Conservation (phyloP, 2,888 invertebrate genomes). For the Carabus problematicus region DNA sequence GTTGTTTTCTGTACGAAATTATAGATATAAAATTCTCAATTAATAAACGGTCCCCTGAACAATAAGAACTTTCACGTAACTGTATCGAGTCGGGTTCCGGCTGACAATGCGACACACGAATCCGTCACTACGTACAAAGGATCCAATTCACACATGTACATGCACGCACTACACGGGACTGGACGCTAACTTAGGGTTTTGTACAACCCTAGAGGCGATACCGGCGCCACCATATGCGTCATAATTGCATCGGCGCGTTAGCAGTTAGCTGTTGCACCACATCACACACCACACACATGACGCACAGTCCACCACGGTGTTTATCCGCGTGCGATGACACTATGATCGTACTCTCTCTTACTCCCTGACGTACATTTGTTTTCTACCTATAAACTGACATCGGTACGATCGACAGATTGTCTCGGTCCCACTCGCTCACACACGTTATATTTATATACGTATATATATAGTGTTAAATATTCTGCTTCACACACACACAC, state of each 20-base stretch:
- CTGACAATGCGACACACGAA: constrained; percentile 28
- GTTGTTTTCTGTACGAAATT: constrained; percentile 25
- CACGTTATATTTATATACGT: too few species aligned
- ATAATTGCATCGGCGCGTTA: constrained; percentile 19
- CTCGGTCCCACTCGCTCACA: too few species aligned
- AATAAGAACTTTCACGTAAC: constrained; percentile 41
- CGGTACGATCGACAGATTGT: too few species aligned
- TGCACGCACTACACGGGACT: too few species aligned
- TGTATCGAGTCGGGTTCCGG: constrained; percentile 17
- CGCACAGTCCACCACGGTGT: background rate
- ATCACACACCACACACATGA: constrained; percentile 7
- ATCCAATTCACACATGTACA: background rate
- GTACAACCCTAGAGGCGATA: constrained; percentile 20
- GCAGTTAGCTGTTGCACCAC: background rate
- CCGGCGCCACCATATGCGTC: constrained; percentile 31
- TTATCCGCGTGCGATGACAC: background rate
- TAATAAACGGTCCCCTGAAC: constrained; percentile 20
- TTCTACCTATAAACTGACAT: too few species aligned
- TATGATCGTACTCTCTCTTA: background rate
- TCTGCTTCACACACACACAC: too few species aligned
- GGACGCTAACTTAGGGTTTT: constrained; percentile 9
- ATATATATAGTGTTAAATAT: too few species aligned
- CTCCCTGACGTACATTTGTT: background rate
- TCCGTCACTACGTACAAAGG: constrained; percentile 7
- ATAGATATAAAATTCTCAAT: constrained; percentile 40